phyloP scores from a whole-genome alignment of 1,140 invertebrate genomes.

The Apis laboriosa region DNA sequence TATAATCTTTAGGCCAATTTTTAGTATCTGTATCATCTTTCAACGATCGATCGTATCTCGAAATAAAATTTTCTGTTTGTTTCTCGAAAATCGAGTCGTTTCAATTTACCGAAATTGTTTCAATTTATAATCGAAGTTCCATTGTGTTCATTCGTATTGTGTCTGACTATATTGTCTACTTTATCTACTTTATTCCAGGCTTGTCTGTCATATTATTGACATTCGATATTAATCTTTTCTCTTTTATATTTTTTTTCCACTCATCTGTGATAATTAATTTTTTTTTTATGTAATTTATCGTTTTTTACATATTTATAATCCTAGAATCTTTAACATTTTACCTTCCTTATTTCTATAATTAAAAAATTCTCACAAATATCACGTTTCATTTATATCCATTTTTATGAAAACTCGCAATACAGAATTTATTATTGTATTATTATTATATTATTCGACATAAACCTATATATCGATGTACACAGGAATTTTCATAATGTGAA shows the following conservation, averaged over 20 bases:
- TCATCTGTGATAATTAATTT: not conserved
- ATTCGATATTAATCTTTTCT: not conserved
- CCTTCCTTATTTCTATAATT: not conserved
- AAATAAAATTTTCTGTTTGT: no score
- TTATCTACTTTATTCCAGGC: slow-evolving; percentile 15
- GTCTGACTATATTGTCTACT: not conserved
- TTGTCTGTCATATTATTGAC: slow-evolving; percentile 1
- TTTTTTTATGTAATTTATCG: not conserved
- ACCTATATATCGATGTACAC: no score
- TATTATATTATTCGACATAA: no score
- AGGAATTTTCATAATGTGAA: no score
- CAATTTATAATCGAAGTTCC: not conserved
- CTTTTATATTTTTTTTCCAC: no score
- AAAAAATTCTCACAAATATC: not conserved
- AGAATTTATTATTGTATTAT: no score
- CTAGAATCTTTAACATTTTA: not conserved
- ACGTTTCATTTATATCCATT: not conserved
- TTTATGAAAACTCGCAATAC: no score
- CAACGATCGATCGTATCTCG: not conserved
- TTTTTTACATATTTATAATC: not conserved
- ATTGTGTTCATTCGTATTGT: not conserved
- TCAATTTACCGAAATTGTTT: not conserved
- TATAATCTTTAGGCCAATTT: not conserved
- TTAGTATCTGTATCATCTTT: not conserved
- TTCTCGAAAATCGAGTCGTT: not conserved